Evolutionary conservation across 2,797 vertebrate genomes (phyloP), one percentile per base, ranked within the genome.

Genomic region (Synanceia verrucosa): DNA sequence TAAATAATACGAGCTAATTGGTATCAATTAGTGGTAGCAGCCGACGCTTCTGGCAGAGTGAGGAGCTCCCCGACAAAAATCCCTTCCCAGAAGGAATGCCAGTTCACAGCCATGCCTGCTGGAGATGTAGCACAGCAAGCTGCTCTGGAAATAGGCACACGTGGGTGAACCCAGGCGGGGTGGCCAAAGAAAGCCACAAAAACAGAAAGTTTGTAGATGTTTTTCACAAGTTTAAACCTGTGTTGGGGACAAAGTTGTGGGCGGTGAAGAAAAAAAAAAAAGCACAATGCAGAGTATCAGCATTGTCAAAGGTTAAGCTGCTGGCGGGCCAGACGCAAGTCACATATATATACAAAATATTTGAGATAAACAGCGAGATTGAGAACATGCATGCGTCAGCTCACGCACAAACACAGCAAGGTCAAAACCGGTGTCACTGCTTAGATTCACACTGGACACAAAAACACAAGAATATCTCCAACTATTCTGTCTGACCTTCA

Each of bases 1-100:
- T 65, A 86, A 86, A 89, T 84, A 86, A 87, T 85, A 61, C 68
- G 0, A 83, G 60, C 71, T 90, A 91, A 90, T 91, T 88, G 86
- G 67, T 82, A 82, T 84, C 85, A 88, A 89, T 92, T 90, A 85
- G 81, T 5, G 12, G 65, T 23, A 70, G 72, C 76, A 81, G 80
- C 66, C 63, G 59, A 77, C 7, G 55, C 70, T 67, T 76, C 74
- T 82, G 84, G 78, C 82, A 83, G 51, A 63, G 57, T 10, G 33
- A 62, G 50, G 59, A 60, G 76, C n/a, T 82, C 65, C 65, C 73
- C 37, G 62, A 81, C 71, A 84, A 77, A 79, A 86, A 63, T 62
- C 63, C 21, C 65, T 31, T 67, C 75, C 82, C 74, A 78, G 65
- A 88, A 84, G 80, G 71, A 80, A 83, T 56, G 78, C 77, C 81